A percentile compares a stretch with the other conserved stretches of the same genome.
Evolutionary conservation across 2,113 vertebrate species (phyloP).

Genomic region (Mobula birostris): DNA sequence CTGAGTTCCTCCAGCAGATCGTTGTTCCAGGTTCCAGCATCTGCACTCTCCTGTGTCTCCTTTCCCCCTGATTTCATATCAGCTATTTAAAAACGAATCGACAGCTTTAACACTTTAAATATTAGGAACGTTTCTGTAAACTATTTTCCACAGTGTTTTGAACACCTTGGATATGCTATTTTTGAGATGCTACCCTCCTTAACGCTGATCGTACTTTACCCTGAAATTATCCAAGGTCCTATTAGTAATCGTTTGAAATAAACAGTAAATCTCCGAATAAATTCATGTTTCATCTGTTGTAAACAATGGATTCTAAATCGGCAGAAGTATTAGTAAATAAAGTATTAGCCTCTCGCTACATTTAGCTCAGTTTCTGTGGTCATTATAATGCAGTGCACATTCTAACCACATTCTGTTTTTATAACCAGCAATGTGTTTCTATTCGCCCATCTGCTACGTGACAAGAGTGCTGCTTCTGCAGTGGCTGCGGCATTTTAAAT

Average conservation of each 20-base stretch:
- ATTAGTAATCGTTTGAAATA: neutral
- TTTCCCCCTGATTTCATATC: neutral
- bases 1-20: neutral
- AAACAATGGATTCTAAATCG: neutral
- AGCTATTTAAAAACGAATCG: neutral
- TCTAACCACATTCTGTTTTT: neutral
- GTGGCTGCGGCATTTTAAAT: slow-evolving; percentile 13
- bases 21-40: too few species aligned
- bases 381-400: neutral
- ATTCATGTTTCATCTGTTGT: neutral
- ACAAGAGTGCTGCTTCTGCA: neutral
- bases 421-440: neutral
- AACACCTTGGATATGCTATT: neutral
- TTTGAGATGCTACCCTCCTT: neutral
- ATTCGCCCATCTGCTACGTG: neutral
- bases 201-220: neutral
- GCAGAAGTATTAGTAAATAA: neutral
- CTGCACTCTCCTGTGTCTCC: too few species aligned
- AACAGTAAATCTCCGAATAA: neutral
- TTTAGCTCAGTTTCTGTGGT: neutral
- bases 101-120: neutral
- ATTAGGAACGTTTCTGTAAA: neutral
- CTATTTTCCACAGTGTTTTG: neutral
- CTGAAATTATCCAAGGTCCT: neutral
- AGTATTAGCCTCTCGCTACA: neutral